Conservation (phyloP, 2,888 invertebrate species). For the Helleia helle region DNA sequence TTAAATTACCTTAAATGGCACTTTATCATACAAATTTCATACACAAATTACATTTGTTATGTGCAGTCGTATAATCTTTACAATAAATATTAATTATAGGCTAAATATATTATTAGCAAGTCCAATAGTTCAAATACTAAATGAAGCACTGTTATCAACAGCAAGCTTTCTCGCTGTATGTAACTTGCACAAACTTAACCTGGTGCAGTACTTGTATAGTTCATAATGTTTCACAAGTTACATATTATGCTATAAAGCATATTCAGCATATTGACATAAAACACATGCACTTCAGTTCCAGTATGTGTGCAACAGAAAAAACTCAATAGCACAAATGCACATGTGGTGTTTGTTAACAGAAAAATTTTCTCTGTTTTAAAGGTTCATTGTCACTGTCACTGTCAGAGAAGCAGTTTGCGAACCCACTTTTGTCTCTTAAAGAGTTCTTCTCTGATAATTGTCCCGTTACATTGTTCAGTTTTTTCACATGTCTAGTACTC, state of each 20-base stretch:
- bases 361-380: slow-evolving; percentile 45
- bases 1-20: slow-evolving; percentile 25
- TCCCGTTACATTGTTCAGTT: slow-evolving; percentile 30
- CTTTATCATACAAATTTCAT: slow-evolving; percentile 28
- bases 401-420: slow-evolving; percentile 57
- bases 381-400: slow-evolving; percentile 58
- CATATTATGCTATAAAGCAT: slow-evolving; percentile 2
- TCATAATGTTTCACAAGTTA: too few species aligned
- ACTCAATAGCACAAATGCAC: slow-evolving; percentile 1
- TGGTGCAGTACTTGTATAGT: too few species aligned
- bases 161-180: neutral
- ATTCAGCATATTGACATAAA: neutral
- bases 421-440: slow-evolving; percentile 51
- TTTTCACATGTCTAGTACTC: slow-evolving; percentile 28
- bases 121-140: slow-evolving; percentile 4
- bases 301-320: too few species aligned
- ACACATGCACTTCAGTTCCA: neutral
- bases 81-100: slow-evolving; percentile 12
- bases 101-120: slow-evolving; percentile 4
- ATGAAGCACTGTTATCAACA: slow-evolving; percentile 6
- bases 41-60: slow-evolving; percentile 25
- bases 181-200: neutral
- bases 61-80: slow-evolving; percentile 13
- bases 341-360: slow-evolving; percentile 29
- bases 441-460: slow-evolving; percentile 35